Base-by-base conservation (phyloP, 92 coral and sea anemone genomes). In the Phenganax stokvisi region DNA sequence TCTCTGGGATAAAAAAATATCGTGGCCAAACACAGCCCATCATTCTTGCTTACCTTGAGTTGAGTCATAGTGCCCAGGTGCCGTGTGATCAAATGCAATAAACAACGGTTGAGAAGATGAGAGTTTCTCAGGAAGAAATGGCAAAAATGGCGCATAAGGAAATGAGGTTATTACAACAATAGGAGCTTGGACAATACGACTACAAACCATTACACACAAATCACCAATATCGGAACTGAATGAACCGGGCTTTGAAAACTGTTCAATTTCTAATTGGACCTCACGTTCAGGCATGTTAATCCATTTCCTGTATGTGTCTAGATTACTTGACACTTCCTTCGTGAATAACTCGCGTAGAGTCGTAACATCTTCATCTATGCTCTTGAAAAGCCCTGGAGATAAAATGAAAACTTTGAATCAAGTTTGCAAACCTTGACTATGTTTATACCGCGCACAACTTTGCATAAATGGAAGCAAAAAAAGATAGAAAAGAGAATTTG, bases 31-130 rank as follows among this genome's bases (percentile, higher is more conserved):
- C 15, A 17, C 1, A 17, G 31, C 10, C 30, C 11, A 59, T 3
- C 16, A 17, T 17, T 29, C n/a, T 29, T 6, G 54, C 59, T 11
- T 60, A 88, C 91, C 90, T 85, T 88, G 87, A 51, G 92, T 91
- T 37, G 89, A 88, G 77, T 91, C 92, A 74, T 91, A 91, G 66
- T 91, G 92, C 10, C 97, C 91, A 13, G 90, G 92, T 15, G 89
- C 87, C 17, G 90, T 85, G 57, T 89, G 90, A 58, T 89, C 81
- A 68, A 79, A 91, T 47, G 96, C 96, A 64, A 91, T 75, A 76
- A 85, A 89, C 70, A 91, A 69, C 10, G 96, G 90, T 57, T 59
- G 74, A 53, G 78, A 63, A 6, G 87, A 83, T 7, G 84, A 76
- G 51, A 91, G 83, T 27, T 85, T 81, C 67, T 81, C 69, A 0